Conservation (phyloP, 2,113 vertebrate genomes). For the Thymallus thymallus region DNA sequence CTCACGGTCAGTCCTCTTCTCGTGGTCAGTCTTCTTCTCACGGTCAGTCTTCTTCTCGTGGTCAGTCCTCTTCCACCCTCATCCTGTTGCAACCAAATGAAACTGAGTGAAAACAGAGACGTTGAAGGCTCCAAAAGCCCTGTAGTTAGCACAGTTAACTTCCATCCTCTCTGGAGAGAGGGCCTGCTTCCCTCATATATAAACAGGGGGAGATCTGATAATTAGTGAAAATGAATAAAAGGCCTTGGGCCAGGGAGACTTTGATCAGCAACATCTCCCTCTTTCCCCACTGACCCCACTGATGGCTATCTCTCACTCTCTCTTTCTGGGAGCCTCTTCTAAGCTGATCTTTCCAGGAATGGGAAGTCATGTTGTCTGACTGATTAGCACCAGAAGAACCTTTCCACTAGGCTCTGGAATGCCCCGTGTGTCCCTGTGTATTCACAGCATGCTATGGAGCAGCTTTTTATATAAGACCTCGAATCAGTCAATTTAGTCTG, state of each 20-base stretch:
- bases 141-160: slow-evolving; percentile 71
- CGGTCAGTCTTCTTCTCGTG: too few species aligned
- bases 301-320: too few species aligned
- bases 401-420: not conserved
- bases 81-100: slow-evolving; percentile 53
- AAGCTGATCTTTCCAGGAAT: not conserved
- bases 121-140: slow-evolving; percentile 44
- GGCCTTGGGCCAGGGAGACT: slow-evolving; percentile 60
- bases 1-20: too few species aligned
- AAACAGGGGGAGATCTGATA: slow-evolving; percentile 72
- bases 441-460: not conserved
- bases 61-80: slow-evolving; percentile 33
- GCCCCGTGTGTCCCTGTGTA: not conserved
- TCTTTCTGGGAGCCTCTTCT: not conserved
- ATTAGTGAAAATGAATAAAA: slow-evolving; percentile 72
- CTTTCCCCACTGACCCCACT: slow-evolving; percentile 62
- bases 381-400: not conserved
- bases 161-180: slow-evolving; percentile 61
- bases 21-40: too few species aligned
- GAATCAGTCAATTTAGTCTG: not conserved
- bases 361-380: not conserved
- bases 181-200: slow-evolving; percentile 66
- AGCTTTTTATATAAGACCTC: not conserved
- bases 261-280: slow-evolving; percentile 60
- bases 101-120: slow-evolving; percentile 45